Percentiles rank a stretch among this genome's conserved stretches.
phyloP scores from a whole-genome alignment of 2,797 vertebrate genomes.

The Sorex maritimensis region DNA sequence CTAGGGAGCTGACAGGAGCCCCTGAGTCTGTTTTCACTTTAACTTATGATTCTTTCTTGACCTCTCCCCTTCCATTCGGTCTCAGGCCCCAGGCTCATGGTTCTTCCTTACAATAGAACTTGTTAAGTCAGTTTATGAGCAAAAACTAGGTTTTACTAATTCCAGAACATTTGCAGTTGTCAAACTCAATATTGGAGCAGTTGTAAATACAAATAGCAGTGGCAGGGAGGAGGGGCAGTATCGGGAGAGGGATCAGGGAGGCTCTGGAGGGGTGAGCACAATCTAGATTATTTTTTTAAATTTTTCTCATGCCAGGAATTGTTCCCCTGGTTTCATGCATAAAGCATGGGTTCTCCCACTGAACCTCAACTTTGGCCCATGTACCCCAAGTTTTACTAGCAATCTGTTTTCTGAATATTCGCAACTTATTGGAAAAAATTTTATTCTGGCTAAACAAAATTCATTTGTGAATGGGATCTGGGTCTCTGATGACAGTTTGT shows the following conservation, averaged over 20 bases:
- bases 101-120: not conserved
- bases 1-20: no score
- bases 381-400: not conserved
- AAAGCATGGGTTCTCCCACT: no score
- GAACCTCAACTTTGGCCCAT: no score
- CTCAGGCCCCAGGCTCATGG: not conserved
- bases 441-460: conserved; percentile 3
- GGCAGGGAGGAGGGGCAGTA: no score
- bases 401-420: not conserved
- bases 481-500: not conserved
- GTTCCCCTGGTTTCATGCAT: no score
- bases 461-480: not conserved
- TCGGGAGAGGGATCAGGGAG: not conserved
- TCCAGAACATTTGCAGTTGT: not conserved
- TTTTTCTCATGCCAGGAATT: no score
- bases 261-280: no score
- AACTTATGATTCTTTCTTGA: not conserved
- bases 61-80: not conserved
- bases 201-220: not conserved
- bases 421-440: conserved; percentile 25
- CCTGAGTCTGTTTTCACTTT: not conserved
- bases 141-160: not conserved
- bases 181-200: not conserved
- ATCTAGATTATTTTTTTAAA: no score
- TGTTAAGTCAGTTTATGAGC: not conserved